Conservation (phyloP, 2,888 invertebrate species). For the Cecidostiba fungosa region DNA sequence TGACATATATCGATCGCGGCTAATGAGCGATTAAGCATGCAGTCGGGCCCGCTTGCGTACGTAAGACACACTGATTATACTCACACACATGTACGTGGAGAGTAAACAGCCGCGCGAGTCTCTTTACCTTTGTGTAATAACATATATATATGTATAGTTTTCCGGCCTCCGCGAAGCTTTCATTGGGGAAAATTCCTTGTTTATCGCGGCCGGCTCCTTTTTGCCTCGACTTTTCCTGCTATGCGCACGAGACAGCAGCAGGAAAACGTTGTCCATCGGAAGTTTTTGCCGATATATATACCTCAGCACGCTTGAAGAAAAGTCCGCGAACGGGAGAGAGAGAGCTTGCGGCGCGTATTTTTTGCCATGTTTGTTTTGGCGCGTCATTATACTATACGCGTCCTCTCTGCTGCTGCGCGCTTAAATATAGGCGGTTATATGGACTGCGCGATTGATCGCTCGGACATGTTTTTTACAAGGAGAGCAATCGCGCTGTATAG, state of each 20-base stretch:
- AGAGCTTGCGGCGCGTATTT: neutral
- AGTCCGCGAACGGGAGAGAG: neutral
- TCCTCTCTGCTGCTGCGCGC: neutral
- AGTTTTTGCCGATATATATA: neutral
- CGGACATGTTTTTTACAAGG: neutral
- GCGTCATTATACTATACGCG: neutral
- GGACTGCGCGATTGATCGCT: neutral
- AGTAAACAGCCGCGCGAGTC: neutral
- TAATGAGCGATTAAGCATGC: constrained; percentile 53
- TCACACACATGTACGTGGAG: neutral
- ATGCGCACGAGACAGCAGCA: neutral
- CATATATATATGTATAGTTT: too few relatives aligned
- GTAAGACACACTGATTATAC: constrained; percentile 1
- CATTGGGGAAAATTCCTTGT: constrained; percentile 10
- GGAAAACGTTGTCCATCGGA: neutral
- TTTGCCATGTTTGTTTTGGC: constrained; percentile 26
- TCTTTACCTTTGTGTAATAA: neutral
- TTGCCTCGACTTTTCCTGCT: neutral
- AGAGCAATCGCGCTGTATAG: neutral
- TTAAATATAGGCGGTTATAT: neutral
- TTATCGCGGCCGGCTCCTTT: neutral
- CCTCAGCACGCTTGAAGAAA: neutral
- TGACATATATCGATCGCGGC: constrained; percentile 35
- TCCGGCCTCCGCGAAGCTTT: too few relatives aligned
- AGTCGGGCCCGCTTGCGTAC: constrained; percentile 1